Conservation (phyloP, 2,797 vertebrate genomes). For the Paratrypauchen microcephalus region DNA sequence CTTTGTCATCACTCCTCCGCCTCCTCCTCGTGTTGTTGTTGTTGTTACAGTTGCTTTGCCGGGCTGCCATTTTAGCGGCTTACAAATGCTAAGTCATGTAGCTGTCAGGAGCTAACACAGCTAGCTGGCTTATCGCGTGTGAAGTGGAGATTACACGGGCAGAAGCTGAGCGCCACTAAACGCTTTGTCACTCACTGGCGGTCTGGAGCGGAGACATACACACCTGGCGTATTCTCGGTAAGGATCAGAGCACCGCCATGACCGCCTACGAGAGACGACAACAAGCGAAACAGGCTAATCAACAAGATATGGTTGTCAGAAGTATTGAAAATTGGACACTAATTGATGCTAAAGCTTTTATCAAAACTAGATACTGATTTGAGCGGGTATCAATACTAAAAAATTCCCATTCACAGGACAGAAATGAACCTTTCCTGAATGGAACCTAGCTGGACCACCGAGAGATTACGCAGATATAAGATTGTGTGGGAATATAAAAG, state of each 20-base stretch:
- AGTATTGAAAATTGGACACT: too few relatives aligned
- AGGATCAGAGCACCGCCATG: background rate
- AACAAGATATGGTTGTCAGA: background rate
- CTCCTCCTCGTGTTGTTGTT: background rate
- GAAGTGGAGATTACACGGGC: conserved; percentile 8
- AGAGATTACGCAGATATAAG: too few relatives aligned
- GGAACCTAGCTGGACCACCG: too few relatives aligned
- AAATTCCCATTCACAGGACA: too few relatives aligned
- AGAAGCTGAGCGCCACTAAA: conserved; percentile 9
- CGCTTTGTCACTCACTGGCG: background rate
- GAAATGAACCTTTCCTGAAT: too few relatives aligned
- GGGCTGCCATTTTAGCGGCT: conserved; percentile 5
- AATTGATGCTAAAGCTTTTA: too few relatives aligned
- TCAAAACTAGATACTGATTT: too few relatives aligned
- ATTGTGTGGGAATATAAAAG: too few relatives aligned
- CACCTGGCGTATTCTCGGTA: background rate
- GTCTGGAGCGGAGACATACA: background rate
- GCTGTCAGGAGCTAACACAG: conserved; percentile 9
- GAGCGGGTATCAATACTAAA: too few relatives aligned
- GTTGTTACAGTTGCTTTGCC: background rate
- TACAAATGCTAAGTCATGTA: conserved; percentile 4
- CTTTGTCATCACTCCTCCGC: background rate
- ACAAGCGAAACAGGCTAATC: background rate
- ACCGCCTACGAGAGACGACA: background rate
- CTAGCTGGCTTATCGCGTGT: conserved; percentile 11